These are phyloP conservation scores for Salvelinus alpinus DNA, from an alignment of 2,113 vertebrate genomes.

Conservation along the genomic window DNA sequence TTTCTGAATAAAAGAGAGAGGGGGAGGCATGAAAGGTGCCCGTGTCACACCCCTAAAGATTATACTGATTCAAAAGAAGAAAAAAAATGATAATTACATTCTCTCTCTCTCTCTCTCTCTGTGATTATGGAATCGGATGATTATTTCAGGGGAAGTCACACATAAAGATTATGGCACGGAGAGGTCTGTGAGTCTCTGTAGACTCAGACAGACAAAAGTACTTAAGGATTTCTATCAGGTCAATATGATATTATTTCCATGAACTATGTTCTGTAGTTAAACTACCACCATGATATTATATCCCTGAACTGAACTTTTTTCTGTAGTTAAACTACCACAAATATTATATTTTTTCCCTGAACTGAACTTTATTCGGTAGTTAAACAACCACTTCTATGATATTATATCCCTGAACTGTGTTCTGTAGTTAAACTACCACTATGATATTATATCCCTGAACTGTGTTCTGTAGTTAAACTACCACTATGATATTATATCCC, in stretches of 20 bases:
- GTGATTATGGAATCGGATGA: conserved; percentile 75
- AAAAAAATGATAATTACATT: conserved; percentile 83
- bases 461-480: no score
- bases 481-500: no score
- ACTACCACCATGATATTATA: conserved; percentile 58
- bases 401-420: conserved; percentile 70
- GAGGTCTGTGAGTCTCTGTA: conserved; percentile 72
- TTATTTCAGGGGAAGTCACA: conserved; percentile 75
- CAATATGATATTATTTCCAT: conserved; percentile 69
- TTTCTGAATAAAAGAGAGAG: conserved; percentile 49
- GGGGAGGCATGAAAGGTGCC: conserved; percentile 65
- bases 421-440: conserved; percentile 73
- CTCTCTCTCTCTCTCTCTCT: conserved; percentile 62
- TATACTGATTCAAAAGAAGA: conserved; percentile 76
- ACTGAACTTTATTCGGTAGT: conserved; percentile 74
- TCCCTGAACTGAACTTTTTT: conserved; percentile 50
- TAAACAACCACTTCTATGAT: conserved; percentile 60
- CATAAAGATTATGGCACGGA: conserved; percentile 75
- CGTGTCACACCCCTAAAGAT: conserved; percentile 80
- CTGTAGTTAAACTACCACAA: no score
- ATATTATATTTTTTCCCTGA: no score
- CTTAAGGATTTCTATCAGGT: conserved; percentile 78
- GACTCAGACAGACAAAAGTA: conserved; percentile 76
- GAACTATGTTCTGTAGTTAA: conserved; percentile 78
- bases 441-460: no score